These are phyloP conservation scores for Erethizon dorsatum DNA, from an alignment of 2,797 vertebrate genomes.

Conservation along the genomic window DNA sequence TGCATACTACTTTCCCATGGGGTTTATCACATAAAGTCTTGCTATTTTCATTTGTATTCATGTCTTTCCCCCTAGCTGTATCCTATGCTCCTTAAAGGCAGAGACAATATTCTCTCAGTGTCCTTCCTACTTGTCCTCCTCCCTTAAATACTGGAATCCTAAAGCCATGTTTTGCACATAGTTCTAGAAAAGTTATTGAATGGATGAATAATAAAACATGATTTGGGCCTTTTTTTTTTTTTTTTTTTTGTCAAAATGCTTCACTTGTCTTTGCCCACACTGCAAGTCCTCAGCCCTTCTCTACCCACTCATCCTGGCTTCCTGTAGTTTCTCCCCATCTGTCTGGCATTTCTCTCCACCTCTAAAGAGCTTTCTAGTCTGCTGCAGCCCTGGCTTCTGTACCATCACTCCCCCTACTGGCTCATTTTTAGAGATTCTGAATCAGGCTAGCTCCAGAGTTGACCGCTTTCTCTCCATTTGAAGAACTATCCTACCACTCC, in stretches of 20 bases:
- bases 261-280: conserved; percentile 32
- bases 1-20: neutral
- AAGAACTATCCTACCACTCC: neutral
- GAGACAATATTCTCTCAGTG: neutral
- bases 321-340: conserved; percentile 63
- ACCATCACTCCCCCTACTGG: neutral
- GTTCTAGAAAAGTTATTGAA: conserved; percentile 42
- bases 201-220: neutral
- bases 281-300: conserved; percentile 50
- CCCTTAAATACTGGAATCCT: neutral
- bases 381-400: neutral
- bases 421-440: conserved; percentile 50
- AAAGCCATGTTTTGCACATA: neutral
- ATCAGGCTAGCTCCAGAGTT: neutral
- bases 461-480: neutral
- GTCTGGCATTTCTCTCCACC: conserved; percentile 61
- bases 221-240: neutral
- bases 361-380: conserved; percentile 45
- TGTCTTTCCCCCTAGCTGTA: conserved; percentile 1
- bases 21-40: neutral
- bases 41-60: neutral
- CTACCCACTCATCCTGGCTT: conserved; percentile 51
- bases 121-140: neutral
- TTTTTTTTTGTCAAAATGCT: neutral
- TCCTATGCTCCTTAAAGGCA: conserved; percentile 40